phyloP scores from a whole-genome alignment of 2,888 invertebrate species.

The Stegophylla sp. region DNA sequence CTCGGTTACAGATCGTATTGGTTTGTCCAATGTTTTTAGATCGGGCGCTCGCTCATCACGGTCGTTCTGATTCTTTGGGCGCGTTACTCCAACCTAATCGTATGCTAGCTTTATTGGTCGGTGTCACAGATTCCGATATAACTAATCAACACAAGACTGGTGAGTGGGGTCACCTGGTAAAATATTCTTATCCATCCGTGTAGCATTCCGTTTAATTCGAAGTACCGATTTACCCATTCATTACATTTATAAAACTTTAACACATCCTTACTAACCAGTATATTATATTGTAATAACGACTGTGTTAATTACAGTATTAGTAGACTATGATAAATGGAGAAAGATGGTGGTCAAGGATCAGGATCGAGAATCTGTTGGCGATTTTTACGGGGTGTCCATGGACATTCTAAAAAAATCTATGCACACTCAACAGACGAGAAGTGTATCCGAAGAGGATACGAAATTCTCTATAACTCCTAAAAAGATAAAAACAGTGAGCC shows the following conservation, averaged over 20 bases:
- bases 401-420: constrained; percentile 73
- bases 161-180: constrained; percentile 63
- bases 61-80: constrained; percentile 68
- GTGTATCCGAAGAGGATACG: constrained; percentile 71
- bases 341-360: constrained; percentile 79
- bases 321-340: constrained; percentile 78
- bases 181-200: no score
- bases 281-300: neutral
- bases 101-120: constrained; percentile 80
- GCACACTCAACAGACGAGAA: constrained; percentile 66
- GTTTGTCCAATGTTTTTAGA: constrained; percentile 79
- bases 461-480: constrained; percentile 77
- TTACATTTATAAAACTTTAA: no score
- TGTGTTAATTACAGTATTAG: constrained; percentile 19
- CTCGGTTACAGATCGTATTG: constrained; percentile 81
- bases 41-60: constrained; percentile 65
- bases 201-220: no score
- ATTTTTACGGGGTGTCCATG: constrained; percentile 82
- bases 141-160: constrained; percentile 75
- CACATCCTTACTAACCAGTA: no score
- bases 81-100: constrained; percentile 74
- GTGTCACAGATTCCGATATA: constrained; percentile 77
- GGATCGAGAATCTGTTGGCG: constrained; percentile 83
- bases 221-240: no score
- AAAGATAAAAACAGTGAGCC: constrained; percentile 77